phyloP scores from a whole-genome alignment of 2,888 invertebrate species.

The Cancer borealis region DNA sequence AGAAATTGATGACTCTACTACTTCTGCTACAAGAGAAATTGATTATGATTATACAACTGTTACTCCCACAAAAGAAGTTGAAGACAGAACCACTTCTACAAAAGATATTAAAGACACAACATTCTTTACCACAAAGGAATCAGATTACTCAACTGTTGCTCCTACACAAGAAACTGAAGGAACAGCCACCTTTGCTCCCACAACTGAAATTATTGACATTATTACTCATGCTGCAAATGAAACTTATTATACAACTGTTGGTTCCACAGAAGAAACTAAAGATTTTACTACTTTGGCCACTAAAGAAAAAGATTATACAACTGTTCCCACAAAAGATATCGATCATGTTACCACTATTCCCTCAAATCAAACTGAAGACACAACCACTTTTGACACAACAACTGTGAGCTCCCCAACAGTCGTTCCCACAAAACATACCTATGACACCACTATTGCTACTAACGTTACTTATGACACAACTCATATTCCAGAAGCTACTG shows the following conservation, averaged over 20 bases:
- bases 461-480: not conserved
- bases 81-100: not conserved
- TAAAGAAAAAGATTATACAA: not conserved
- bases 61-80: not conserved
- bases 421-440: not conserved
- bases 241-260: slow-evolving; percentile 3
- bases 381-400: slow-evolving; percentile 7
- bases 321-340: slow-evolving; percentile 11
- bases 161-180: not conserved
- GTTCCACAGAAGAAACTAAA: not conserved
- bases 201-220: not conserved
- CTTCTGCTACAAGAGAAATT: too few species aligned
- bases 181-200: not conserved
- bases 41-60: not conserved
- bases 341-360: not conserved
- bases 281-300: not conserved
- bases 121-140: not conserved
- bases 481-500: not conserved
- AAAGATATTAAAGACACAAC: not conserved
- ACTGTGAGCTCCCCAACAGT: not conserved
- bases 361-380: not conserved
- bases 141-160: not conserved
- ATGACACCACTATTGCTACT: not conserved
- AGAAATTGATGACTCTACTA: too few species aligned
- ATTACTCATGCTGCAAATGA: not conserved